Evolutionary conservation across 2,888 invertebrate species (phyloP).

Genomic region (Dryocosmus kuriphilus): DNA sequence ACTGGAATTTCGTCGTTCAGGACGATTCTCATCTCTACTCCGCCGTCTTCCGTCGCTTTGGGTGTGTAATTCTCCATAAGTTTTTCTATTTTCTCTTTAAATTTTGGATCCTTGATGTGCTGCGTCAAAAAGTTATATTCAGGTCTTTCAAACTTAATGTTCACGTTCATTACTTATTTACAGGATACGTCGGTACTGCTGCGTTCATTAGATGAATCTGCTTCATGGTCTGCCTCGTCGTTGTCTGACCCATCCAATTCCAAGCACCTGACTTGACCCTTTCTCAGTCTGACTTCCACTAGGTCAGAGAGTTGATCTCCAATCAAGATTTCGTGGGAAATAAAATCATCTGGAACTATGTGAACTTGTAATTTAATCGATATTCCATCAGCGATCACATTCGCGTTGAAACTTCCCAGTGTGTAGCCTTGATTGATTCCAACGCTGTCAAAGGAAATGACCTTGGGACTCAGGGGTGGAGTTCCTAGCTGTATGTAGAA

Average conservation of each 20-base stretch:
- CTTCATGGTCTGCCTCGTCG: too few species aligned
- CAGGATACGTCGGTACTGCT: too few species aligned
- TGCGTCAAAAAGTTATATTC: not conserved
- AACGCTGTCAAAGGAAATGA: constrained; percentile 41
- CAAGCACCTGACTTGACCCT: too few species aligned
- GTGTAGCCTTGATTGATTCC: too few species aligned
- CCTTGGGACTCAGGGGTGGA: constrained; percentile 36
- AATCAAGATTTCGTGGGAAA: constrained; percentile 4
- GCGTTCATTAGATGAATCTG: too few species aligned
- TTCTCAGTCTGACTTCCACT: too few species aligned
- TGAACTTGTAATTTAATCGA: not conserved
- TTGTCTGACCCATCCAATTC: too few species aligned
- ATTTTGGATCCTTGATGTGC: not conserved
- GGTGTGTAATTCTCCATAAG: constrained; percentile 47
- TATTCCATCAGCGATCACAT: too few species aligned
- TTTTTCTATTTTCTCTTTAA: not conserved
- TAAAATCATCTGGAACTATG: constrained; percentile 14
- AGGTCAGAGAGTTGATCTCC: not conserved
- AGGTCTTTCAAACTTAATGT: too few species aligned
- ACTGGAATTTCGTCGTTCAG: constrained; percentile 57
- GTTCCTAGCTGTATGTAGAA: constrained; percentile 43
- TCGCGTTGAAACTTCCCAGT: not conserved
- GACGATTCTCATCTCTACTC: constrained; percentile 54
- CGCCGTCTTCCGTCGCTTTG: constrained; percentile 43
- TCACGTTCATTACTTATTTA: too few species aligned